Conservation (phyloP, 2,888 invertebrate species). For the Melitaea athalia region DNA sequence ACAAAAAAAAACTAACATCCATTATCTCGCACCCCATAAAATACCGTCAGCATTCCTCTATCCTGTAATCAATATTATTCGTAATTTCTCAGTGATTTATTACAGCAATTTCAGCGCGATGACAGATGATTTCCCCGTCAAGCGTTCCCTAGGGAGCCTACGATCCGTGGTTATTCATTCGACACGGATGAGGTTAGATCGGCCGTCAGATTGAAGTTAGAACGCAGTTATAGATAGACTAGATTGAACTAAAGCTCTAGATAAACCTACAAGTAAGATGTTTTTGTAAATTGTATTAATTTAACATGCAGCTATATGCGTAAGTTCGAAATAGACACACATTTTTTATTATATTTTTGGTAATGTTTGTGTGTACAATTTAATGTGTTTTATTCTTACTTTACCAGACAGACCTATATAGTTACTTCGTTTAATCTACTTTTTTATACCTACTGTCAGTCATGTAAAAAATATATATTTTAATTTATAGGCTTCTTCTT, state of each 20-base stretch:
- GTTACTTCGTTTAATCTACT: too few species aligned
- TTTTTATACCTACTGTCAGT: too few species aligned
- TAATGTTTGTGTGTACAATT: too few species aligned
- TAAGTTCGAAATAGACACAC: too few species aligned
- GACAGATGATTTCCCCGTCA: constrained; percentile 54
- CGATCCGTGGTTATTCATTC: constrained; percentile 58
- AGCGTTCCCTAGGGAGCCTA: constrained; percentile 52
- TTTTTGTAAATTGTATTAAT: neutral
- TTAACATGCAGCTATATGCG: too few species aligned
- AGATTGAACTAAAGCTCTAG: constrained; percentile 3
- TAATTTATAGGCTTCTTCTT: too few species aligned
- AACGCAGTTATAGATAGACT: constrained; percentile 13
- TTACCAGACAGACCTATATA: too few species aligned
- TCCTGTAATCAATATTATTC: constrained; percentile 33
- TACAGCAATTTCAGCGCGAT: constrained; percentile 52
- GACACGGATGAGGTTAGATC: constrained; percentile 45
- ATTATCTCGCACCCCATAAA: constrained; percentile 24
- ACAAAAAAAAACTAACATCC: constrained; percentile 2
- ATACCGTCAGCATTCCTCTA: constrained; percentile 20
- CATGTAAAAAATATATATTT: too few species aligned
- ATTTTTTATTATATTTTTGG: too few species aligned
- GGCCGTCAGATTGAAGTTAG: constrained; percentile 29
- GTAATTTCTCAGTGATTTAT: constrained; percentile 51
- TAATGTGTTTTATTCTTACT: too few species aligned
- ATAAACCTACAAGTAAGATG: neutral